Evolutionary conservation across 1,140 invertebrate genomes (phyloP), one percentile per base, ranked within the genome.

Genomic region (Potamilus streckersoni): DNA sequence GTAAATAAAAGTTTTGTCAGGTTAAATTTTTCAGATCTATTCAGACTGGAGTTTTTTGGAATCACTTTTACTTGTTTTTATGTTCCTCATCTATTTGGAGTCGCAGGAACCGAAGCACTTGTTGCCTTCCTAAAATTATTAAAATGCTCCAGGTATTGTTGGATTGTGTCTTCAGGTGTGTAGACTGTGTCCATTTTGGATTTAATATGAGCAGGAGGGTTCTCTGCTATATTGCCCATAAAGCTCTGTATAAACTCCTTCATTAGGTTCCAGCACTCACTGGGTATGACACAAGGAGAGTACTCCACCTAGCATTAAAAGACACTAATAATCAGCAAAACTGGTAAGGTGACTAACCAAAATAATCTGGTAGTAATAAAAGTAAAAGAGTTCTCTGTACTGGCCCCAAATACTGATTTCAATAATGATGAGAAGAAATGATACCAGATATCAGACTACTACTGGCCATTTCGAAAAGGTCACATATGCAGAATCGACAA

Each of bases 141-240:
- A 88, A 98, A 98, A 86, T 98, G 95, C 89, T 98, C 96, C 84
- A 98, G 92, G 89, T 99, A 99, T 85, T 98, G 97, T 78, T 96
- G 94, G 69, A 98, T 95, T 0, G 96, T 98, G 88, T 98, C 96
- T 79, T 96, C 80, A 14, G 91, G 90, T 14, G 86, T 84, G 80
- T 97, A 98, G 65, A 96, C 92, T 19, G 97, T 95, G 85, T 96
- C 96, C 93, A 95, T 94, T 79, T 94, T 92, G 79, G 92, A 93
- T 85, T 96, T 92, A 1, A 95, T 84, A 73, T 88, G 83, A 38
- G 81, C 16, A 6, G 86, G 83, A 17, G 82, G 82, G 27, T 49
- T 78, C 19, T 89, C 86, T n/a, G 83, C 92, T 1, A 95, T 93
- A 19, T 93, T 93, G 1, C 96, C 96, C 6, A 98, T 91, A 84